Base-by-base conservation (phyloP, 2,113 vertebrate genomes). In the Enhydra lutris region DNA sequence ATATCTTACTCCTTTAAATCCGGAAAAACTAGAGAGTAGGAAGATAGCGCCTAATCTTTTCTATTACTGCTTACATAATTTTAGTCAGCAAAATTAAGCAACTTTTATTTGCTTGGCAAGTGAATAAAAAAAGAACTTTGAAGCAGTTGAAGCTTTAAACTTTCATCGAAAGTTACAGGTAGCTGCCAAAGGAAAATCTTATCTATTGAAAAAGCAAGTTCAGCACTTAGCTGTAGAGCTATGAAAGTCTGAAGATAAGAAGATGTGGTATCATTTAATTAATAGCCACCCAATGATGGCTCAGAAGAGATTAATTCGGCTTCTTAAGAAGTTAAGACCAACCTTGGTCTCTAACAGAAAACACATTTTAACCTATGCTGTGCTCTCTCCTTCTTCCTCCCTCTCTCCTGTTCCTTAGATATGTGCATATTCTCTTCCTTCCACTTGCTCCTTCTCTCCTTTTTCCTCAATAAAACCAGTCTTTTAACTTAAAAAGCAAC, bases 261-360 rank as follows among this genome's bases (percentile, higher is more conserved):
- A 98, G 97, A 97, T 89, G 76, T 71, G 96, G 95, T 98, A 98
- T 91, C 96, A 94, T 97, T 98, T 99, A 98, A 99, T 99, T 99
- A 99, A 86, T 88, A 94, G 0, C 7, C 57, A 50, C 83, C 98
- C 97, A 80, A 12, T 92, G 82, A 96, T 98, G 94, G 92, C 82
- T 96, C 91, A 89, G 96, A 98, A 88, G 81, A 98, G 97, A 98
- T 97, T 98, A 96, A 97, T 98, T 98, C 96, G 14, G 26, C 81
- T 95, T 13, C 69, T 4, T 29, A 97, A 98, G 98, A 93, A 18
- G 20, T 89, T 98, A 96, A 98, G 96, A 91, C 74, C 74, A 97
- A 63, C 42, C 89, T 96, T 90, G 34, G 80, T 87, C 83, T 79
- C 73, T 71, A 39, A 45, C 39, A 83, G 31, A 39, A 97, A 97